A percentile compares a stretch with the other conserved stretches of the same genome.
Conservation (phyloP, 2,797 vertebrate genomes). For the Alca torda region DNA sequence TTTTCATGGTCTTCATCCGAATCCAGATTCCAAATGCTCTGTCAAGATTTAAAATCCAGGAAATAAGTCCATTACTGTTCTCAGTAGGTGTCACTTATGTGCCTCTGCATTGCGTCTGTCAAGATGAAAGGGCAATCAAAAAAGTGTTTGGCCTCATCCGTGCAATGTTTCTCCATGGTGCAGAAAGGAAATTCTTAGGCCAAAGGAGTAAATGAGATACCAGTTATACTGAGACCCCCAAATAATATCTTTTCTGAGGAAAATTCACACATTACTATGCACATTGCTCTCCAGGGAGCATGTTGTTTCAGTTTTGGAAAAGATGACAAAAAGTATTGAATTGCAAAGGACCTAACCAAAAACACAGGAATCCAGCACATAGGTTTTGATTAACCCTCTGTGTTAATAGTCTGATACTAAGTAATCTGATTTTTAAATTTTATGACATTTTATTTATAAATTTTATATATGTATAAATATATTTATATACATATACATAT, state of each 20-base stretch:
- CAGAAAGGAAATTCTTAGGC: neutral
- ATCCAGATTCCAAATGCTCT: conserved; percentile 37
- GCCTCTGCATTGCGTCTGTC: conserved; percentile 22
- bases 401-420: neutral
- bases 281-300: neutral
- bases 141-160: neutral
- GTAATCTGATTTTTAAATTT: neutral
- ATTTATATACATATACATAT: neutral
- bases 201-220: neutral
- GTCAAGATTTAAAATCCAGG: conserved; percentile 56
- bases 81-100: conserved; percentile 52
- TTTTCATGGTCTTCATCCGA: conserved; percentile 63
- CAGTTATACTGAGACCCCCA: neutral
- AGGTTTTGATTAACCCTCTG: neutral
- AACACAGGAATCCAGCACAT: neutral
- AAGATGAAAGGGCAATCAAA: conserved; percentile 33
- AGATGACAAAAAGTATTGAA: neutral
- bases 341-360: neutral
- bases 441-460: neutral
- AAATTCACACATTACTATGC: neutral
- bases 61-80: conserved; percentile 56
- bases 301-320: neutral
- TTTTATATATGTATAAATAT: neutral
- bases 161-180: neutral
- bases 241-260: neutral